A percentile compares a stretch with the other conserved stretches of the same genome.
Conservation (phyloP, 92 coral and sea anemone species). For the Muricea muricata region DNA sequence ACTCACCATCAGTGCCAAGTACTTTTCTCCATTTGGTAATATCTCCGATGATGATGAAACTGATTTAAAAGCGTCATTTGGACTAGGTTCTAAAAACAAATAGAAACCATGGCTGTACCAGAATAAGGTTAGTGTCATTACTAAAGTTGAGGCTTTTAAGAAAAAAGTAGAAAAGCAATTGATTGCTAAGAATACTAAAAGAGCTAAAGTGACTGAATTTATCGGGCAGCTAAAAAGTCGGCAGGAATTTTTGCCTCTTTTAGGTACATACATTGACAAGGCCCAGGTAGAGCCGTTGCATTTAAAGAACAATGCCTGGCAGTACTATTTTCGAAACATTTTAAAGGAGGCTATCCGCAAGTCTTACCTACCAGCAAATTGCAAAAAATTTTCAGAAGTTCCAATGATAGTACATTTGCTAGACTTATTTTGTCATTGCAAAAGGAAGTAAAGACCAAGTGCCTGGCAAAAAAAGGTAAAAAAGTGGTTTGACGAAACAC, state of each 20-base stretch:
- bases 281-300: no score
- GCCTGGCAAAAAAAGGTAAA: no score
- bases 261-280: neutral
- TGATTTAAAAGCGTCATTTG: neutral
- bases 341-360: no score
- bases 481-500: no score
- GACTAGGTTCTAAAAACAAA: neutral
- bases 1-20: conserved; percentile 11
- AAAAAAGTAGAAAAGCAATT: neutral
- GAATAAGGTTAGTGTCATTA: neutral
- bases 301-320: no score
- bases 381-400: no score
- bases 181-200: neutral
- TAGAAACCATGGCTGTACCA: conserved; percentile 30
- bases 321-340: no score
- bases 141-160: neutral
- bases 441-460: no score
- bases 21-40: conserved; percentile 39
- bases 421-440: no score
- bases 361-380: no score
- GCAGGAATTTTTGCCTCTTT: conserved; percentile 17
- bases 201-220: conserved; percentile 12
- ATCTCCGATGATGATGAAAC: neutral
- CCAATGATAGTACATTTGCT: no score
- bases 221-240: neutral